Evolutionary conservation across 1,140 invertebrate species (phyloP), one percentile per base, ranked within the genome.

Genomic region (Drosophila aff.): DNA sequence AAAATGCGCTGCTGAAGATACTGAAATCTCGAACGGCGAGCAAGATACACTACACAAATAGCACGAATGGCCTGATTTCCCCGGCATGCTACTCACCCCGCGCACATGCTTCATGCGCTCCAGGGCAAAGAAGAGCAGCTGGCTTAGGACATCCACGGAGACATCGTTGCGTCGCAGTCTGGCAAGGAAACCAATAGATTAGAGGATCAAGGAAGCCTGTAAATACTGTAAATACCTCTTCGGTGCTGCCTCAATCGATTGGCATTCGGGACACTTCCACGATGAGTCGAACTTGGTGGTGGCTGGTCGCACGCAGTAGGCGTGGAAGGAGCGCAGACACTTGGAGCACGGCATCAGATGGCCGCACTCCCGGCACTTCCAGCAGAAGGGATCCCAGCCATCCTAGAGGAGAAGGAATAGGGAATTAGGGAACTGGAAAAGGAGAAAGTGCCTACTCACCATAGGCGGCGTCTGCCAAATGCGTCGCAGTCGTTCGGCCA

Each of bases 201-300:
- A 65, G 10, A 28, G 11, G 38, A 7, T 33, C 23, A 7, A 41
- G 33, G n/a, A 26, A n/a, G 13, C 2, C 3, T 2, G 23, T 23
- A 23, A 23, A 23, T 23, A 23, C 2, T 23, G 23, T 23, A n/a
- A 11, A 26, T 64, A 92, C 92, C 95, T 78, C 96, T 96, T 55
- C 95, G 95, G 93, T 95, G 97, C 93, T 97, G 97, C 95, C 81
- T 98, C 94, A 58, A 97, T 95, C 46, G 95, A 93, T 74, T 96
- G 94, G 93, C 98, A 99, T 93, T 99, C 98, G 1, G 96, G 96
- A 91, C 98, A 99, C 41, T 97, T 95, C 97, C 97, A 98, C 23
- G 93, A 90, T 52, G 93, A 93, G 6, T 95, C 93, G 23, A 94
- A 93, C 11, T 93, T 93, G 5, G 93, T 93, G 26, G 94, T 93